These are phyloP conservation scores for Myzus persicae DNA, from an alignment of 1,140 invertebrate species.

Conservation along the genomic window DNA sequence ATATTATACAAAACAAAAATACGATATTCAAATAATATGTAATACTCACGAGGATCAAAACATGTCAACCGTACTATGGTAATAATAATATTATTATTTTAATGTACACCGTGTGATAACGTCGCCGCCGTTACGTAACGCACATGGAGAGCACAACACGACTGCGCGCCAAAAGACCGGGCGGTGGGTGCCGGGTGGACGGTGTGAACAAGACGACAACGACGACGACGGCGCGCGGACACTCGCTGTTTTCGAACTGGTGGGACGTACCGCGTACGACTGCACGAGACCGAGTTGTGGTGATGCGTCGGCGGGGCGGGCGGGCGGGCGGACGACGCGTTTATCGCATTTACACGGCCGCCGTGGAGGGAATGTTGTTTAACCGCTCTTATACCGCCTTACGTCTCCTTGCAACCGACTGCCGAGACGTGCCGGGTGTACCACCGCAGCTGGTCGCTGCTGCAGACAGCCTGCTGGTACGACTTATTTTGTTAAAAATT, in stretches of 20 bases:
- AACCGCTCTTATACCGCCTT: not conserved
- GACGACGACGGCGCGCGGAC: not conserved
- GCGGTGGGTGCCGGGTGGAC: not conserved
- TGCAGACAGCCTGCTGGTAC: not conserved
- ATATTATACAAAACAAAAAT: not conserved
- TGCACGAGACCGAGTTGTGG: not conserved
- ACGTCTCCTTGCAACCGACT: not conserved
- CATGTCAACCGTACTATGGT: not conserved
- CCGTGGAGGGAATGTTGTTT: not conserved
- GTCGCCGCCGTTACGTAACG: not conserved
- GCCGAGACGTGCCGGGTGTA: not conserved
- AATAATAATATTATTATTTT: not conserved
- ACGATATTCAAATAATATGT: not conserved
- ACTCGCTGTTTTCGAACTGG: not conserved
- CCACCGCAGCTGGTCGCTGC: not conserved
- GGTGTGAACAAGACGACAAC: not conserved
- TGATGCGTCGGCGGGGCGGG: not conserved
- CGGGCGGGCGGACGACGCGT: not conserved
- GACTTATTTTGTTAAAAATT: not conserved
- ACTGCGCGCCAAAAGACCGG: not conserved
- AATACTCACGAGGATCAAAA: not conserved
- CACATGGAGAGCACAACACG: not conserved
- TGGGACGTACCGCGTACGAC: not conserved
- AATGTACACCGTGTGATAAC: not conserved
- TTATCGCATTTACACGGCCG: not conserved